phyloP scores from a whole-genome alignment of 1,140 invertebrate species.

The Hyles euphorbiae region DNA sequence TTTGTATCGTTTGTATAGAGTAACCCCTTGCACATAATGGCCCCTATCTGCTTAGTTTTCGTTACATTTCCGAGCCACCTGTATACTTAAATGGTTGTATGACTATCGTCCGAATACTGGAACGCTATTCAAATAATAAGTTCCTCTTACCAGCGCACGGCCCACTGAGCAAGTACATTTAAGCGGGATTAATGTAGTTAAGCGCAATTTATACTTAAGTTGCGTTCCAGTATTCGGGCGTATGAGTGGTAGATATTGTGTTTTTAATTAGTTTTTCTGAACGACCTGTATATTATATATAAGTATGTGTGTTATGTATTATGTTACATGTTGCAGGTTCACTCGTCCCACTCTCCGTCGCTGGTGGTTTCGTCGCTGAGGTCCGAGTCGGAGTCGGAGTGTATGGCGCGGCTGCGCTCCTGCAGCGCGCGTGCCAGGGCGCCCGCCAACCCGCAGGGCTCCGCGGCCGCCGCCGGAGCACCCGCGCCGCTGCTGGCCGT shows the following conservation, averaged over 20 bases:
- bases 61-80: neutral
- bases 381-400: conserved; percentile 79
- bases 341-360: conserved; percentile 84
- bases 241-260: too few relatives aligned
- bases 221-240: too few relatives aligned
- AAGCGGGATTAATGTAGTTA: too few relatives aligned
- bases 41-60: neutral
- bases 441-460: conserved; percentile 82
- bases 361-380: conserved; percentile 77
- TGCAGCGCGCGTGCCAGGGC: conserved; percentile 86
- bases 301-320: neutral
- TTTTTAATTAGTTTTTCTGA: too few relatives aligned
- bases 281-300: too few relatives aligned
- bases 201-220: too few relatives aligned
- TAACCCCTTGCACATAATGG: neutral
- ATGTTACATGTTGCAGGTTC: conserved; percentile 10
- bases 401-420: conserved; percentile 82
- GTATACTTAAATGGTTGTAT: neutral
- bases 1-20: too few relatives aligned
- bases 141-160: too few relatives aligned
- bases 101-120: too few relatives aligned
- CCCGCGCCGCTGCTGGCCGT: conserved; percentile 18
- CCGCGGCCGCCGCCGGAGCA: conserved; percentile 26
- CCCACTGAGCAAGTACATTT: too few relatives aligned
- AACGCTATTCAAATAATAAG: too few relatives aligned